These are phyloP conservation scores for Toxostoma redivivum DNA, from an alignment of 2,113 vertebrate genomes.

Conservation along the genomic window DNA sequence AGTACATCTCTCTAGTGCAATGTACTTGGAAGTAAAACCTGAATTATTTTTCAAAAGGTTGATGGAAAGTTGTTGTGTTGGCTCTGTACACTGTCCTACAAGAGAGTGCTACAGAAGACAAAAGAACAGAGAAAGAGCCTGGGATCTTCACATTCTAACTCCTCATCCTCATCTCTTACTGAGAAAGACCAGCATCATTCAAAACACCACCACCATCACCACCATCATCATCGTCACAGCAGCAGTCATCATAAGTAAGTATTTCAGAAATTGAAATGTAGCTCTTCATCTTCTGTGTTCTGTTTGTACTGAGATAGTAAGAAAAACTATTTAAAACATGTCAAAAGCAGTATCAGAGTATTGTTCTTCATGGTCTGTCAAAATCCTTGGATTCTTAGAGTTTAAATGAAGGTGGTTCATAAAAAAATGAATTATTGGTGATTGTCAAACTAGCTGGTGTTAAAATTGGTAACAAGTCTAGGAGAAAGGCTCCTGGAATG, in stretches of 20 bases:
- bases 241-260: conserved; percentile 90
- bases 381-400: neutral
- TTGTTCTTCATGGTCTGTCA: neutral
- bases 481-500: neutral
- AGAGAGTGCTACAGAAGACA: conserved; percentile 96
- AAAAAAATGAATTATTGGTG: neutral
- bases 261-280: neutral
- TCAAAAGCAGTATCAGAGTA: neutral
- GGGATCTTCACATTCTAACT: conserved; percentile 90
- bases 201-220: conserved; percentile 88
- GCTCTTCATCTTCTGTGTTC: neutral
- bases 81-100: conserved; percentile 97
- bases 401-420: neutral
- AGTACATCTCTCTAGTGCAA: neutral
- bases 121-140: conserved; percentile 97
- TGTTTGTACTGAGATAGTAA: neutral
- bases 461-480: neutral
- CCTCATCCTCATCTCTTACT: conserved; percentile 85
- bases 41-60: conserved; percentile 79
- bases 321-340: neutral
- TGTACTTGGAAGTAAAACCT: neutral
- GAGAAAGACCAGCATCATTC: conserved; percentile 94
- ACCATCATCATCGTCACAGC: conserved; percentile 88
- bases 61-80: conserved; percentile 97
- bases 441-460: neutral